phyloP scores from a whole-genome alignment of 2,113 vertebrate genomes.

The Myxocyprinus asiaticus region DNA sequence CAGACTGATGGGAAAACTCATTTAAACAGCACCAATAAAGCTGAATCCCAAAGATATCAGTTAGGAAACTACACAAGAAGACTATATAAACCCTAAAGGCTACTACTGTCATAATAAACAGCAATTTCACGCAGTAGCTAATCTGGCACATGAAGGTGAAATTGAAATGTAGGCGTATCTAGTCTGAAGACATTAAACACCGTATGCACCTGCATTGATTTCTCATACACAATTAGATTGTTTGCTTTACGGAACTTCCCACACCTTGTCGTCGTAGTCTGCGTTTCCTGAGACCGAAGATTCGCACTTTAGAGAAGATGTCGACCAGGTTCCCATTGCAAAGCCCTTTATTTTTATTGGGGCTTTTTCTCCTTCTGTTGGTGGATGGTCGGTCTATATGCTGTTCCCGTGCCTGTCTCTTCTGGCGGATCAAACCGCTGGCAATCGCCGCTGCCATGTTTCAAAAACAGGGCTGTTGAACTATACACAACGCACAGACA shows the following conservation, averaged over 20 bases:
- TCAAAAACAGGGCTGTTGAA: constrained; percentile 65
- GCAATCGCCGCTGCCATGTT: constrained; percentile 98
- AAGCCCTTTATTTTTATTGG: constrained; percentile 94
- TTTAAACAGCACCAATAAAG: neutral
- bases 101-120: constrained; percentile 13
- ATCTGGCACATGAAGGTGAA: neutral
- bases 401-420: constrained; percentile 96
- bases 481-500: constrained; percentile 69
- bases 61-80: neutral
- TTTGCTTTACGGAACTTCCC: constrained; percentile 63
- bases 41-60: constrained; percentile 1
- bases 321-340: constrained; percentile 98
- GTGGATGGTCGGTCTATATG: constrained; percentile 92
- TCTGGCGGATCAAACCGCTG: constrained; percentile 97
- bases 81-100: neutral
- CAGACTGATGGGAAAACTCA: neutral
- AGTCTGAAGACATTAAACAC: constrained; percentile 21
- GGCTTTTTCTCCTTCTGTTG: constrained; percentile 94
- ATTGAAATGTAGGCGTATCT: constrained; percentile 28
- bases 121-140: neutral
- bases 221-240: constrained; percentile 16
- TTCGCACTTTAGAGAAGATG: constrained; percentile 99
- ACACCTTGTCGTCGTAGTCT: constrained; percentile 96
- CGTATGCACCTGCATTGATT: constrained; percentile 10
- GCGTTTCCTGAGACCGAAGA: constrained; percentile 98